Evolutionary conservation across 2,113 vertebrate species (phyloP).

Genomic region (Spizaetus ornatus): DNA sequence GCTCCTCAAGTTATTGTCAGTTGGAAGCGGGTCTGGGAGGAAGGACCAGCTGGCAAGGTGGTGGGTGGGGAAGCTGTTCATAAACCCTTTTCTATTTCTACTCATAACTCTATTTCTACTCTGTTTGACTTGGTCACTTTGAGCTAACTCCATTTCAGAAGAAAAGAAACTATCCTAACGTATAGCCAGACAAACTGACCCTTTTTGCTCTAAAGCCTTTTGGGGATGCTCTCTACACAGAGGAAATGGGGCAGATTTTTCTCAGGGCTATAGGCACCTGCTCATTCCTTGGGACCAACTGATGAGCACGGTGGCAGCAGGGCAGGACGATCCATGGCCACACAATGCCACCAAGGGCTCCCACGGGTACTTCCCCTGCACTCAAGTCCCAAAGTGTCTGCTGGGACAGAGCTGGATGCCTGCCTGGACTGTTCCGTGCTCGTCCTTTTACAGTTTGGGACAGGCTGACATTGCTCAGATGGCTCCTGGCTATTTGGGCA

Average conservation of each 20-base stretch:
- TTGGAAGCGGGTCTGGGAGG: background rate
- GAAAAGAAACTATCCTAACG: background rate
- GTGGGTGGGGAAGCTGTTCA: background rate
- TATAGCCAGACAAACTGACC: background rate
- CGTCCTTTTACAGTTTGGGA: rapidly evolving
- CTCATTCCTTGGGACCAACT: background rate
- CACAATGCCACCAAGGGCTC: background rate
- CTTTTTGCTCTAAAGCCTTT: background rate
- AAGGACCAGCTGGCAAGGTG: background rate
- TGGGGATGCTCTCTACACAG: background rate
- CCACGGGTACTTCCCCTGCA: background rate
- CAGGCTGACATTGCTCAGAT: rapidly evolving
- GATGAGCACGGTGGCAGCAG: background rate
- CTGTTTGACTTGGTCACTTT: background rate
- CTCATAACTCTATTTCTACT: background rate
- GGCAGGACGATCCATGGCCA: background rate
- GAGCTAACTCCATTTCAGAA: background rate
- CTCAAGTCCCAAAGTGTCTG: background rate
- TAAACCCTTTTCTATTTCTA: background rate
- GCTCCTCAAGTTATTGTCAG: background rate
- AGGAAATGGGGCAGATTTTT: background rate
- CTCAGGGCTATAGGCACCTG: background rate
- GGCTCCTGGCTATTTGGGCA: background rate
- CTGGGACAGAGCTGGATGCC: background rate
- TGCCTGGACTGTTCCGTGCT: background rate